These are phyloP conservation scores for Lagopus muta DNA, from an alignment of 2,113 vertebrate genomes.

Conservation along the genomic window DNA sequence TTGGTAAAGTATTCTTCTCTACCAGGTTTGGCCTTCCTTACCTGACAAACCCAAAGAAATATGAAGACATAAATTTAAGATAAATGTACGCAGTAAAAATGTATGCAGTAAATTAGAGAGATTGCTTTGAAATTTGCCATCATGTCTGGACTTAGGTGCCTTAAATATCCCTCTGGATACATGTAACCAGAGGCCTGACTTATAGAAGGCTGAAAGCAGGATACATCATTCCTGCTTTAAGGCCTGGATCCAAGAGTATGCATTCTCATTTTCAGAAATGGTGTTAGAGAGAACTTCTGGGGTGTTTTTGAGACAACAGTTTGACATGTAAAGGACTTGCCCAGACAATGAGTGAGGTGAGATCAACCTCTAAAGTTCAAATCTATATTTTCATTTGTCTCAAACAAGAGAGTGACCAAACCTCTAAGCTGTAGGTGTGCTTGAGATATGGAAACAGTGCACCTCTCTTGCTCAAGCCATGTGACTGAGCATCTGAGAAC, in stretches of 20 bases:
- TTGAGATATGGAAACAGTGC: not conserved
- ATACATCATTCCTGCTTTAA: not conserved
- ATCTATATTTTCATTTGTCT: fast-evolving
- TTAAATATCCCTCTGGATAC: not conserved
- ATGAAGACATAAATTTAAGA: not conserved
- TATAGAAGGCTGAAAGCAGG: not conserved
- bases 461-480: not conserved
- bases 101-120: not conserved
- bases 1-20: not conserved
- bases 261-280: not conserved
- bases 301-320: not conserved
- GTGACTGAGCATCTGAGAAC: not conserved
- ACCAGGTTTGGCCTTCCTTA: not conserved
- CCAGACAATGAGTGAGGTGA: not conserved
- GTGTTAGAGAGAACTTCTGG: not conserved
- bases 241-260: not conserved
- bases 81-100: not conserved
- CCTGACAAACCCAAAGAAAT: not conserved
- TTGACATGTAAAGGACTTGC: not conserved
- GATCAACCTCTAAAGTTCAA: not conserved
- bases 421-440: not conserved
- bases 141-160: not conserved
- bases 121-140: not conserved
- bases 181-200: not conserved
- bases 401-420: not conserved